Percentiles rank a stretch among this genome's conserved stretches.
Conservation (phyloP, 2,797 vertebrate species). For the Hozukius guyotensis region DNA sequence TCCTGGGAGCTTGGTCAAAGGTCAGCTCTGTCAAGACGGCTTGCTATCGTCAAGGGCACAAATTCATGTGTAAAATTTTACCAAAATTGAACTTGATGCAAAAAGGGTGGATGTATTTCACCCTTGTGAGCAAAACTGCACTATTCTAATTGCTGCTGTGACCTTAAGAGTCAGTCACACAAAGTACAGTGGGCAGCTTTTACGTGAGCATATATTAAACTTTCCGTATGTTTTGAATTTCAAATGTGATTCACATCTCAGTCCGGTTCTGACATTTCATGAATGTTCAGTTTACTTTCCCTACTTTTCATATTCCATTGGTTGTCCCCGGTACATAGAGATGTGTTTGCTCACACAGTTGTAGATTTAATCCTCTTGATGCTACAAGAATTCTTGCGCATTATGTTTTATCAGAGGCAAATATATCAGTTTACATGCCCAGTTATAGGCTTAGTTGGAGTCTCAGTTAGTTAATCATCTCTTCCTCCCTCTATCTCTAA, state of each 20-base stretch:
- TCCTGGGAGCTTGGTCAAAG: neutral
- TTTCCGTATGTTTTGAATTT: constrained; percentile 15
- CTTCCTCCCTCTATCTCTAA: neutral
- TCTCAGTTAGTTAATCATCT: constrained; percentile 7
- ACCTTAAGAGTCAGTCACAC: neutral
- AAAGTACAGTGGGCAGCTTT: neutral
- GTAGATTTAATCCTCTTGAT: neutral
- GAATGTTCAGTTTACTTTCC: constrained; percentile 1
- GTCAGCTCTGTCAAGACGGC: neutral
- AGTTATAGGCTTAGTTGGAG: neutral
- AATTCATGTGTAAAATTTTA: neutral
- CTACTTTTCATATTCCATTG: neutral
- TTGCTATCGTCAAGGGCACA: neutral
- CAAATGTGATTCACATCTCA: neutral
- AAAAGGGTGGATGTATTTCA: neutral
- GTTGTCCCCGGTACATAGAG: neutral
- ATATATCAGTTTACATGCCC: neutral
- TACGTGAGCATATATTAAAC: neutral
- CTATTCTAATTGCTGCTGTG: neutral
- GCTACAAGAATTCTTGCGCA: neutral
- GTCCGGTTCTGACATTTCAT: neutral
- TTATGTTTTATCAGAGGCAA: neutral
- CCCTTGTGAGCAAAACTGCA: neutral
- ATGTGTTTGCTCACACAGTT: neutral
- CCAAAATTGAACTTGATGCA: neutral